Base-by-base conservation (phyloP, 2,113 vertebrate genomes). In the Haemorhous mexicanus region DNA sequence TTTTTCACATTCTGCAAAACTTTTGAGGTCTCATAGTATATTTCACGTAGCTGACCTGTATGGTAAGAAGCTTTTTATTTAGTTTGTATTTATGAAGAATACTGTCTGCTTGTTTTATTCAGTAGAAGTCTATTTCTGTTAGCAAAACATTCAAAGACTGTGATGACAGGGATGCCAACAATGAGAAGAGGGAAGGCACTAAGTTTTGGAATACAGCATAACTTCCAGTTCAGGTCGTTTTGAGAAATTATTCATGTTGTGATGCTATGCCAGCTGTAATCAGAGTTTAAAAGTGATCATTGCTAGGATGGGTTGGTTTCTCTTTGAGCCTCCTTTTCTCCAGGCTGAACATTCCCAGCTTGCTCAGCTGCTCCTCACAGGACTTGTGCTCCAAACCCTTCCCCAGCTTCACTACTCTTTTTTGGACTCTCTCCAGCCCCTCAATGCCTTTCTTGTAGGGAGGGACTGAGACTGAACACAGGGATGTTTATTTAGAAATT, bases 321-420 rank as follows among this genome's bases (percentile, higher is more conserved):
- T 17, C 32, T 41, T 62, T 46, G 50, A 63, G 13, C 16, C 22
- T 74, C 4, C n/a, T 63, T 8, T 58, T 43, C 67, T 67, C 9
- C 28, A 39, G 58, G 7, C 32, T 86, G 3, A 77, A 49, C 32
- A 66, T 3, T 6, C 44, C 16, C 30, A 82, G 14, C 3, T 82
- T 2, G 24, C 13, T 67, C 47, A 78, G 32, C 22, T 1, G 0
- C 27, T 69, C 20, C 32, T 55, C 39, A 18, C 8, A 13, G 5
- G 33, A 13, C 26, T 32, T 46, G 13, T 64, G 15, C 56, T 92
- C 32, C 12, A 64, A 61, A 64, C 24, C 16, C 33, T 63, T 58
- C 44, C 15, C 20, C 56, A 80, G 2, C 5, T 66, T 32, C 0
- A 0, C 15, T 53, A 19, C 33, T 7, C n/a, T 53, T 30, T 39